Percentiles rank a stretch among this genome's conserved stretches.
phyloP scores from a whole-genome alignment of 1,140 invertebrate species.

The Aphaenogaster rudis region DNA sequence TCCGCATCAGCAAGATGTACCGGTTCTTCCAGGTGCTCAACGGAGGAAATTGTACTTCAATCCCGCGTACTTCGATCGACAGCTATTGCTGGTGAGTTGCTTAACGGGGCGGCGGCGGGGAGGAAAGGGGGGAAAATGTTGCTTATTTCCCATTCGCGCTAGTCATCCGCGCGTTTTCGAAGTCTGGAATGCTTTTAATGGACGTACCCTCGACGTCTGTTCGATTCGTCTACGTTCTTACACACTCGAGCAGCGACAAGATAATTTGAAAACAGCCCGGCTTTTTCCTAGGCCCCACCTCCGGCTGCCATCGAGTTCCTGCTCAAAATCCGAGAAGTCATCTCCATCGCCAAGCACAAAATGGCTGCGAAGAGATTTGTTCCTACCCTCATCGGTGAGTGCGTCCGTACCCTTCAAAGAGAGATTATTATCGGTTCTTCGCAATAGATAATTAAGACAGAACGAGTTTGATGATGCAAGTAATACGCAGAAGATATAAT shows the following conservation, averaged over 20 bases:
- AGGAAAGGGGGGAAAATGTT: not conserved
- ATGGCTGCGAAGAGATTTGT: conserved; percentile 93
- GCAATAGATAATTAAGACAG: not conserved
- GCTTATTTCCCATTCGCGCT: conserved; percentile 37
- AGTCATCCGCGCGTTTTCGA: conserved; percentile 50
- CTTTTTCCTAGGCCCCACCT: conserved; percentile 91
- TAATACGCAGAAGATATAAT: not conserved
- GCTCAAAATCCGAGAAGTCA: conserved; percentile 95
- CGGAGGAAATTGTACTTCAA: conserved; percentile 95
- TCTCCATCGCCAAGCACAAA: conserved; percentile 94
- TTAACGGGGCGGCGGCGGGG: conserved; percentile 6
- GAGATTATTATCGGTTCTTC: not conserved
- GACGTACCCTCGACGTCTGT: conserved; percentile 25
- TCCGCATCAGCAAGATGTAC: conserved; percentile 85
- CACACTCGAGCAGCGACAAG: conserved; percentile 41
- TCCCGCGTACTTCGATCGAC: conserved; percentile 95
- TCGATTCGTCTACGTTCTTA: conserved; percentile 27
- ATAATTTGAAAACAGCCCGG: conserved; percentile 72
- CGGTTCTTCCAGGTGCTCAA: conserved; percentile 87
- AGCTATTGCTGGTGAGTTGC: conserved; percentile 91
- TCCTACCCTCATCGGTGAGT: conserved; percentile 90
- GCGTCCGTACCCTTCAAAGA: not conserved
- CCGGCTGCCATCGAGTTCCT: conserved; percentile 95
- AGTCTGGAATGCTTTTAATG: conserved; percentile 45
- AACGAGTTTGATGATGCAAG: not conserved